These are phyloP conservation scores for Amblyraja radiata DNA, from an alignment of 2,797 vertebrate species.

Conservation along the genomic window DNA sequence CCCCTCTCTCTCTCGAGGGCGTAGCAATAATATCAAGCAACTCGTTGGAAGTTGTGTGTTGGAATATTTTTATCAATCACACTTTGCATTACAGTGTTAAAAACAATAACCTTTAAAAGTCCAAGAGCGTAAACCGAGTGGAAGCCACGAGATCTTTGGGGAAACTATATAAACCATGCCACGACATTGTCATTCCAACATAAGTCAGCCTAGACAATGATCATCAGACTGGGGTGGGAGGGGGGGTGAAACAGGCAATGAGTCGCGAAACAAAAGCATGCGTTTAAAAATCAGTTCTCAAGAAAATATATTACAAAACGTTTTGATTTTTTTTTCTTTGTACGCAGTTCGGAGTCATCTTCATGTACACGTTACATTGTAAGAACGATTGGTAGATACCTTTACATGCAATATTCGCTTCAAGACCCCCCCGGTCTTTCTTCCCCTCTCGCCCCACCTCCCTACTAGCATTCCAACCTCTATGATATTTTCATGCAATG, in stretches of 20 bases:
- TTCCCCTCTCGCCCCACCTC: background rate
- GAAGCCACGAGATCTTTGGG: background rate
- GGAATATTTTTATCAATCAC: background rate
- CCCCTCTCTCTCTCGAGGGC: too few relatives aligned
- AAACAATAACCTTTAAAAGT: constrained; percentile 10
- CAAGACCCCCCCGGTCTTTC: background rate
- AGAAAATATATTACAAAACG: constrained; percentile 31
- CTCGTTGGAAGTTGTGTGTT: background rate
- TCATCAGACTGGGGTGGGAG: background rate
- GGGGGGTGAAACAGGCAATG: background rate
- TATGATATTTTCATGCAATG: background rate
- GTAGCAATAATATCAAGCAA: background rate
- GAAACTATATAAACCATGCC: background rate
- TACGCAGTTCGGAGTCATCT: constrained; percentile 4
- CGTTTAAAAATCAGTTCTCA: background rate
- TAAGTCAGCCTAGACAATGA: background rate
- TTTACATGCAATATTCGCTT: constrained; percentile 1
- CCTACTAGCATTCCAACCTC: background rate
- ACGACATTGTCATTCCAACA: background rate
- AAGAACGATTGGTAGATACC: background rate
- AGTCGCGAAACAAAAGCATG: background rate
- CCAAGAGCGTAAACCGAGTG: background rate
- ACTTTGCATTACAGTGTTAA: constrained; percentile 14
- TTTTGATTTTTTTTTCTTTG: background rate
- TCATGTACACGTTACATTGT: background rate